Evolutionary conservation across 2,113 vertebrate species (phyloP), one percentile per base, ranked within the genome.

Genomic region (Podilymbus podiceps): DNA sequence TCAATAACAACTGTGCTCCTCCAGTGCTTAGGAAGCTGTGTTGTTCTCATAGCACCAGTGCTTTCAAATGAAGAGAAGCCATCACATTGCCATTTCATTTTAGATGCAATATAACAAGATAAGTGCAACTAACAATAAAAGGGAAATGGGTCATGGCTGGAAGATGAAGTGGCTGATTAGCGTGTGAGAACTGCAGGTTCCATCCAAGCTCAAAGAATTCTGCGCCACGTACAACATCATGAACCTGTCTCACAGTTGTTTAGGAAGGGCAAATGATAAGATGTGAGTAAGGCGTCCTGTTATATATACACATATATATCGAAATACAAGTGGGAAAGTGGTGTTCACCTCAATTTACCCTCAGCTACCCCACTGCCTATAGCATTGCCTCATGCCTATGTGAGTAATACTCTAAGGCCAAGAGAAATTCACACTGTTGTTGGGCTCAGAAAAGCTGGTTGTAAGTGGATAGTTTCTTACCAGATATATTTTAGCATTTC

Each of bases 141-240:
- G 78, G 95, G 79, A 96, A 97, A 77, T 75, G 72, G 69, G 72
- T 80, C 89, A 85, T 9, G 21, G 78, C 2, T 0, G 80, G 77
- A 92, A 97, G 96, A 95, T 95, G 30, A 73, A 46, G 84, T 79
- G 62, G 50, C 86, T 92, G 95, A 95, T 97, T 95, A 76, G 62
- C 46, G 73, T 90, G 84, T 90, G 90, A 95, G 95, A 96, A 93
- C 93, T 59, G 40, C 90, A 75, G 74, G 88, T 90, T 96, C 78
- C 72, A 53, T 62, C 62, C 63, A 50, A 94, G 76, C 64, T 52
- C 2, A 2, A 68, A 58, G 47, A 91, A 58, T 33, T 69, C 46
- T 0, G 0, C 0, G 6, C 80, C 63, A 53, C 11, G 7, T 72
- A 60, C 5, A 3, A 53, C 47, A 63, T 67, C 24, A 21, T 24